Evolutionary conservation across 2,888 invertebrate genomes (phyloP).

Genomic region (Drosophila greeni): DNA sequence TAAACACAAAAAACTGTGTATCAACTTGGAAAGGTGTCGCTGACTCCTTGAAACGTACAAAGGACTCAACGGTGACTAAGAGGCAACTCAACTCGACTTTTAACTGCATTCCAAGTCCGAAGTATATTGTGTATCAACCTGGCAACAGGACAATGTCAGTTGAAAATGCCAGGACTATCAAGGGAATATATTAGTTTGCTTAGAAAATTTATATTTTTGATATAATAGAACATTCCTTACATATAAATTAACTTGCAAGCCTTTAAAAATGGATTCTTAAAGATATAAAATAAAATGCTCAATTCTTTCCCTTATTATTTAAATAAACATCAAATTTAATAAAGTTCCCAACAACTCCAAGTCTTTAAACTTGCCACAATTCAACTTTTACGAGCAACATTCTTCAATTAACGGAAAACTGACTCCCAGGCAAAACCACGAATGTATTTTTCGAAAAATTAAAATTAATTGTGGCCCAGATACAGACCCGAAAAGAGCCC

Average conservation of each 20-base stretch:
- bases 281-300: too few species aligned
- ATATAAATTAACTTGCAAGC: not conserved
- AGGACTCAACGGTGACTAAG: constrained; percentile 2
- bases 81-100: constrained; percentile 2
- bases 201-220: not conserved
- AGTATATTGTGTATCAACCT: not conserved
- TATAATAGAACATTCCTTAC: not conserved
- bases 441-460: constrained; percentile 20
- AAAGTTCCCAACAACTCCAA: not conserved
- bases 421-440: not conserved
- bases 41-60: constrained; percentile 9
- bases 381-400: not conserved
- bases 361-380: not conserved
- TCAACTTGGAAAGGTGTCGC: constrained; percentile 28
- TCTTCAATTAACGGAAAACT: not conserved
- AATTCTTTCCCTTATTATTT: not conserved
- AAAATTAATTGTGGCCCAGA: constrained; percentile 37
- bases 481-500: not conserved
- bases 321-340: not conserved
- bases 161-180: not conserved
- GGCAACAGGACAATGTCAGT: not conserved
- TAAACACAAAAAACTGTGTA: constrained; percentile 16
- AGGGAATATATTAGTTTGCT: not conserved
- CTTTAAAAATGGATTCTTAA: not conserved
- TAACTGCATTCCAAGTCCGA: constrained; percentile 1